phyloP scores from a whole-genome alignment of 2,888 invertebrate species.

The Ochropacha duplaris region DNA sequence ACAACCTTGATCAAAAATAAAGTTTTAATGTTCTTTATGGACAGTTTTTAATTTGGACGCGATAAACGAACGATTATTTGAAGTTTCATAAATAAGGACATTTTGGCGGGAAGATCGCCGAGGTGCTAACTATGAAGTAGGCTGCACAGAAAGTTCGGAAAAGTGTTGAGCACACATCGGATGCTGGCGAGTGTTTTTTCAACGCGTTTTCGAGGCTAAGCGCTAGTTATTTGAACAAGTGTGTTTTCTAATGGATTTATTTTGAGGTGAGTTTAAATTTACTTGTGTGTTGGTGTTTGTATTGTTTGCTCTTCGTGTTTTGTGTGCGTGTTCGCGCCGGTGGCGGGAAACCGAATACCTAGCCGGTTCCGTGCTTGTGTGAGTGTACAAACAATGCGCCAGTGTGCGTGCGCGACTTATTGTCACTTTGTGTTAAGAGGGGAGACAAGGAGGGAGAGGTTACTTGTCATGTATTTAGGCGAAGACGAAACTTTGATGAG shows the following conservation, averaged over 20 bases:
- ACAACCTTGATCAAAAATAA: conserved; percentile 33
- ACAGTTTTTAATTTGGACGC: conserved; percentile 33
- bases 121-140: conserved; percentile 60
- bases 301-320: conserved; percentile 80
- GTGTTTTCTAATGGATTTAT: conserved; percentile 84
- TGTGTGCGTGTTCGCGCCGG: conserved; percentile 79
- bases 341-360: conserved; percentile 83
- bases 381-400: conserved; percentile 69
- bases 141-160: conserved; percentile 77
- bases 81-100: conserved; percentile 43
- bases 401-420: conserved; percentile 75
- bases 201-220: conserved; percentile 83
- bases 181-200: conserved; percentile 79
- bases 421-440: conserved; percentile 79
- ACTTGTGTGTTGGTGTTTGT: conserved; percentile 82
- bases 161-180: conserved; percentile 76
- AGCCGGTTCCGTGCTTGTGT: conserved; percentile 68
- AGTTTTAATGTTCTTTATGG: conserved; percentile 19
- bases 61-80: conserved; percentile 29
- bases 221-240: conserved; percentile 83
- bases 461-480: conserved; percentile 82
- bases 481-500: conserved; percentile 77
- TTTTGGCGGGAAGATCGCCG: conserved; percentile 63
- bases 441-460: conserved; percentile 75
- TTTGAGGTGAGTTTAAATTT: conserved; percentile 84